phyloP scores from a whole-genome alignment of 2,797 vertebrate genomes.

The Microchirus variegatus region DNA sequence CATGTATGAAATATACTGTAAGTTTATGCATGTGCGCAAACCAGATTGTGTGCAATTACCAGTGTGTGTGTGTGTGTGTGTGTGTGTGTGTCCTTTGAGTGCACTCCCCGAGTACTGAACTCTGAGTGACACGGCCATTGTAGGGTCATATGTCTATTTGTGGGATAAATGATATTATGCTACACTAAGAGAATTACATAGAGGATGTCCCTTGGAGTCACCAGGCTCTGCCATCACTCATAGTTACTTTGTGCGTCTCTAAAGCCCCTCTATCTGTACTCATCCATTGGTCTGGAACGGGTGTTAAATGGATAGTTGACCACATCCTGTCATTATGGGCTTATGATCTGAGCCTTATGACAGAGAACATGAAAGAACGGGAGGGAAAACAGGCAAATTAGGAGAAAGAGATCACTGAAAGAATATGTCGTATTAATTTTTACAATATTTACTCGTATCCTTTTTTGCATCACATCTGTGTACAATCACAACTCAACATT shows the following conservation, averaged over 20 bases:
- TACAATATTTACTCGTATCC: not conserved
- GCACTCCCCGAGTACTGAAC: slow-evolving; percentile 71
- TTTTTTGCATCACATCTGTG: slow-evolving; percentile 13
- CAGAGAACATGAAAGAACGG: slow-evolving; percentile 16
- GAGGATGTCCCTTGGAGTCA: slow-evolving; percentile 79
- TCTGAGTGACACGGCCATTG: slow-evolving; percentile 73
- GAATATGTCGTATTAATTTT: slow-evolving; percentile 22
- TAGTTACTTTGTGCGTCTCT: slow-evolving; percentile 74
- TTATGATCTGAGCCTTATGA: slow-evolving; percentile 63
- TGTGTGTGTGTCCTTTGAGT: slow-evolving; percentile 60
- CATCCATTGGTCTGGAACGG: slow-evolving; percentile 72
- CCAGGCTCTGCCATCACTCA: slow-evolving; percentile 73
- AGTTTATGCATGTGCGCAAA: slow-evolving; percentile 45
- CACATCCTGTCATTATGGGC: slow-evolving; percentile 73
- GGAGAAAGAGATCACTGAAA: slow-evolving; percentile 29
- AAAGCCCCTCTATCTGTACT: slow-evolving; percentile 69
- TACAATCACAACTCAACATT: slow-evolving; percentile 16
- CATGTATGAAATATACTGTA: slow-evolving; percentile 30
- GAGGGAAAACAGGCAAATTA: slow-evolving; percentile 38
- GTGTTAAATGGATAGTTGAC: slow-evolving; percentile 73
- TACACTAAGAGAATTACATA: slow-evolving; percentile 80
- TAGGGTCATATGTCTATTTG: slow-evolving; percentile 80
- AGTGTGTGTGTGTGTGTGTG: slow-evolving; percentile 39
- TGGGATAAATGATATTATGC: slow-evolving; percentile 79
- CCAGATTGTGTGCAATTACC: slow-evolving; percentile 55